Base-by-base conservation (phyloP, 2,113 vertebrate species). In the Gambusia affinis region DNA sequence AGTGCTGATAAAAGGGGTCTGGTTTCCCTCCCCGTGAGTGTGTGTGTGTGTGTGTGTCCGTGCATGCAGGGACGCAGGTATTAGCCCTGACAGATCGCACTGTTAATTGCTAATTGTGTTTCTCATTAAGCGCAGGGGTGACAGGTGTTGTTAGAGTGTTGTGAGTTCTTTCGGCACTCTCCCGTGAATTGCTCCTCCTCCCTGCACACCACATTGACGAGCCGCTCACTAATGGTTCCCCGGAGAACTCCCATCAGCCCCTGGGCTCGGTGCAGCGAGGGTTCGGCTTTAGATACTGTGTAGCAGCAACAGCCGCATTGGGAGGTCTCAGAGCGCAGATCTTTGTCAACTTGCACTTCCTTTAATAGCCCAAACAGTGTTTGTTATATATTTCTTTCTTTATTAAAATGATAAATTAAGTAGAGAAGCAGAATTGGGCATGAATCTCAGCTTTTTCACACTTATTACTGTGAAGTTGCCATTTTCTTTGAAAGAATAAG, bases 31-130 rank as follows among this genome's bases (percentile, higher is more conserved):
- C 60, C 54, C 0, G n/a, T 63, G 60, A 67, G 31, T 61, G 24
- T 57, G 30, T 64, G 70, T 12, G 24, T 44, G 51, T 71, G 30
- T 51, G 17, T 27, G 60, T 64, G 65, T 76, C 80, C 64, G 75
- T 64, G 76, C 0, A 73, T 10, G 42, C 37, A 67, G 80, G 85
- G 85, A 90, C 87, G 91, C 88, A 89, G 92, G 90, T 94, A 95
- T 94, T 94, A 93, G 91, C 87, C 91, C 92, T 94, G 94, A 94
- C 94, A 94, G 92, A 95, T 94, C 92, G 91, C 91, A 87, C 87
- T 87, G 93, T 91, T 95, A 95, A 95, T 95, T 95, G 94, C 93
- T 95, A 95, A 95, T 94, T 94, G 94, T 94, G 94, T 94, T 93
- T 94, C 94, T 95, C 94, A 95, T 95, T 95, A 95, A 91, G 91